phyloP scores from a whole-genome alignment of 1,140 invertebrate genomes.

The Chrysomallon squamiferum region DNA sequence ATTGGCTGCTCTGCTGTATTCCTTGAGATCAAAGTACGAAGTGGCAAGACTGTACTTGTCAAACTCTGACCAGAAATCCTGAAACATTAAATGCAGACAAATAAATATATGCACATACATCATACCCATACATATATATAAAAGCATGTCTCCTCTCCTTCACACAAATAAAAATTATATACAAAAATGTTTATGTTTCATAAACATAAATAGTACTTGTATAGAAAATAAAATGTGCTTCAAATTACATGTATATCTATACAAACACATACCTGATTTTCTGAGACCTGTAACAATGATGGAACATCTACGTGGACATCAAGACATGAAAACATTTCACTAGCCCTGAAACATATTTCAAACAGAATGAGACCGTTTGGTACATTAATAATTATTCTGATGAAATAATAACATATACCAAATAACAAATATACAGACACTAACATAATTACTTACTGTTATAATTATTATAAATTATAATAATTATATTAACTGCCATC shows the following conservation, averaged over 20 bases:
- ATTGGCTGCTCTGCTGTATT: conserved; percentile 89
- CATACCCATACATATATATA: background rate
- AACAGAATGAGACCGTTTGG: conserved; percentile 20
- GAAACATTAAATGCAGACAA: conserved; percentile 29
- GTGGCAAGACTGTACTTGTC: conserved; percentile 80
- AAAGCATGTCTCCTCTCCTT: background rate
- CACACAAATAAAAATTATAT: background rate
- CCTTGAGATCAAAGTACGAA: conserved; percentile 89
- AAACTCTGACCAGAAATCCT: conserved; percentile 67
- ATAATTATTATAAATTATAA: background rate
- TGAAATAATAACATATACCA: background rate
- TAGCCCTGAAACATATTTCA: conserved; percentile 74
- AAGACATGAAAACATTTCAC: conserved; percentile 81
- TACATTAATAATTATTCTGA: background rate
- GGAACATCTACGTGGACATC: conserved; percentile 67
- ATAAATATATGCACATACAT: background rate
- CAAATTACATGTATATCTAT: background rate
- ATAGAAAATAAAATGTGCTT: background rate
- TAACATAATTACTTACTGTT: background rate
- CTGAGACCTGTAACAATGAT: conserved; percentile 15
- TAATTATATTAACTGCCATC: background rate
- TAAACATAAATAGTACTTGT: background rate
- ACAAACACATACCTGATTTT: conserved; percentile 11
- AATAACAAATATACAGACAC: background rate
- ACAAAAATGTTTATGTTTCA: background rate